phyloP scores from a whole-genome alignment of 2,113 vertebrate species.

The Xenopus tropicalis region DNA sequence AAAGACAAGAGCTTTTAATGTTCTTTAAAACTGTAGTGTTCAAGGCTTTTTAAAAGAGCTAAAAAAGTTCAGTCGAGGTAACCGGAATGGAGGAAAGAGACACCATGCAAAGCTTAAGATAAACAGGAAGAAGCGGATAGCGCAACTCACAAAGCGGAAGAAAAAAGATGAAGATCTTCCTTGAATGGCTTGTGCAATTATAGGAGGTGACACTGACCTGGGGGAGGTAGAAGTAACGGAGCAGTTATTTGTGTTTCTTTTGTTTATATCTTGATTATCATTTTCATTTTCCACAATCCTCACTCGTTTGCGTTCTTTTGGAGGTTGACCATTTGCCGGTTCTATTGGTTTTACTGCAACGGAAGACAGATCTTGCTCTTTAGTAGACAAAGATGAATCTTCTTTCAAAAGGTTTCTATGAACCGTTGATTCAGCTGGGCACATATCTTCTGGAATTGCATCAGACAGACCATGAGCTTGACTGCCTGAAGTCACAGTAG shows the following conservation, averaged over 20 bases:
- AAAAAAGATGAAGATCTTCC: conserved; percentile 61
- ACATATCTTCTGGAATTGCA: conserved; percentile 39
- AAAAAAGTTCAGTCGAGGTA: conserved; percentile 57
- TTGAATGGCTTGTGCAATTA: conserved; percentile 50
- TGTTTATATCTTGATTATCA: conserved; percentile 21
- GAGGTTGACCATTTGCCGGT: conserved; percentile 11
- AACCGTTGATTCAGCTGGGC: conserved; percentile 24
- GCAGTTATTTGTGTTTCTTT: conserved; percentile 47
- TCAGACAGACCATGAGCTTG: conserved; percentile 11
- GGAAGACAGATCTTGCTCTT: background rate
- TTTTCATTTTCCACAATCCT: conserved; percentile 59
- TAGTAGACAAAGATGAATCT: conserved; percentile 18
- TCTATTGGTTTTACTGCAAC: conserved; percentile 13
- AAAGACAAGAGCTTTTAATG: too few relatives aligned
- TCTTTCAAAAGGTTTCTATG: conserved; percentile 7
- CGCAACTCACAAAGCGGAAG: conserved; percentile 64
- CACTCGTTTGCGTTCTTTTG: conserved; percentile 66
- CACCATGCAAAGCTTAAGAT: conserved; percentile 66
- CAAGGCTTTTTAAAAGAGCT: conserved; percentile 60
- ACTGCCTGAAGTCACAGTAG: conserved; percentile 14
- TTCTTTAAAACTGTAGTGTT: background rate
- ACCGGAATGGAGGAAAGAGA: conserved; percentile 55
- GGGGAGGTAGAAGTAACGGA: conserved; percentile 42
- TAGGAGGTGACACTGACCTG: conserved; percentile 75
- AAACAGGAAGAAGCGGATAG: conserved; percentile 61